Evolutionary conservation across 2,888 invertebrate genomes (phyloP), one percentile per base, ranked within the genome.

Genomic region (Erebia palarica): DNA sequence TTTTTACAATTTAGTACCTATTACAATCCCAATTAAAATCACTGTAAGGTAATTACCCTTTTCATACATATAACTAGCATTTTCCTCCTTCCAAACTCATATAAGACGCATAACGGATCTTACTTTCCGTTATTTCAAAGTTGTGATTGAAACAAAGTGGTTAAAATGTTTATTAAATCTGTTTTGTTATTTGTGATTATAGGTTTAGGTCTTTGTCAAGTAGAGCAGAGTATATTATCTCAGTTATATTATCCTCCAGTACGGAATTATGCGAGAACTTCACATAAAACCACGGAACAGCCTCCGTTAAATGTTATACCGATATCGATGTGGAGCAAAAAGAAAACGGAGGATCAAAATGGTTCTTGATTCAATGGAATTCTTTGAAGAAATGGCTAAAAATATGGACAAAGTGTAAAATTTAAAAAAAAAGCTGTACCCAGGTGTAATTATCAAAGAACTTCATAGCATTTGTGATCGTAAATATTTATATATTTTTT

Each of bases 251-350:
- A 61, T 18, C 61, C 61, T 16, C 61, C 61, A 9, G 47, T 61
- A 11, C 49, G 49, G 16, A 44, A 47, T 47, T 61, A 61, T 61
- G 61, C 42, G 18, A 44, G 47, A 61, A 61, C 42, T 11, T 1
- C 8, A 49, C 13, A 49, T 13, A 13, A 8, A 47, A 61, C 47
- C n/a, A 42, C 59, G 27, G 10, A 18, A 11, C 36, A 36, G 8
- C 7, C n/a, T n/a, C 59, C 59, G 11, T n/a, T 60, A 36, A 60
- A 60, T 36, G 59, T 60, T 27, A 21, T 60, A 60, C 59, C 59
- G n/a, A 21, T 60, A 14, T 49, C 14, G 7, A 4, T 77, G 73
- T 55, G 18, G 18, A 49, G 11, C 57, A 10, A 57, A 14, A 49
- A 3, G 49, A 49, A 11, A 13, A 49, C 49, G 4, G 14, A 11